These are phyloP conservation scores for Ophion ellenae DNA, from an alignment of 2,888 invertebrate genomes.

Conservation along the genomic window DNA sequence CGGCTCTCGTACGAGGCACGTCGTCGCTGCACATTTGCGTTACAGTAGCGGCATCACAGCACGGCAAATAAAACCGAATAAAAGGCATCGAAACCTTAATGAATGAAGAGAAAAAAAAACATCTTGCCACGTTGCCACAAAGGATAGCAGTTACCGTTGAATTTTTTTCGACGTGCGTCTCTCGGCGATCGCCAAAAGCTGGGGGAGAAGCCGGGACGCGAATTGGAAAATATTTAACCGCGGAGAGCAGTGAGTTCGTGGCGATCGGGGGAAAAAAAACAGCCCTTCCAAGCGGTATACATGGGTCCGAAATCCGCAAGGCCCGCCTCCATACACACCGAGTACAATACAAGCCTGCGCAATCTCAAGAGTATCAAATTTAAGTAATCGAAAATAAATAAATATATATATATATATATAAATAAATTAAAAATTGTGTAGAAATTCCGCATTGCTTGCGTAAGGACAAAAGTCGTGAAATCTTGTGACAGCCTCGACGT, in stretches of 20 bases:
- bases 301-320: slow-evolving; percentile 78
- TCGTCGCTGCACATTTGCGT: slow-evolving; percentile 53
- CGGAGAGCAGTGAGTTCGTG: slow-evolving; percentile 18
- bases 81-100: slow-evolving; percentile 3
- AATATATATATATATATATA: neutral
- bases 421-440: slow-evolving; percentile 4
- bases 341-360: slow-evolving; percentile 75
- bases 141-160: slow-evolving; percentile 7
- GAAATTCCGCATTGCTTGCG: neutral
- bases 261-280: slow-evolving; percentile 12
- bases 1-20: slow-evolving; percentile 76
- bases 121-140: neutral
- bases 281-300: slow-evolving; percentile 72
- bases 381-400: slow-evolving; percentile 72
- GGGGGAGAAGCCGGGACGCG: neutral
- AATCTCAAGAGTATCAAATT: slow-evolving; percentile 79
- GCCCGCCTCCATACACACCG: slow-evolving; percentile 75
- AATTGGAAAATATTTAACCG: neutral
- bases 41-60: slow-evolving; percentile 42
- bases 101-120: neutral
- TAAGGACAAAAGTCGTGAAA: neutral
- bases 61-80: neutral
- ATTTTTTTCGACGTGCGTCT: slow-evolving; percentile 37
- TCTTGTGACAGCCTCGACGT: too few species aligned
- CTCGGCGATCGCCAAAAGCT: slow-evolving; percentile 23